Evolutionary conservation across 2,888 invertebrate species (phyloP).

Genomic region (Monochamus alternatus): DNA sequence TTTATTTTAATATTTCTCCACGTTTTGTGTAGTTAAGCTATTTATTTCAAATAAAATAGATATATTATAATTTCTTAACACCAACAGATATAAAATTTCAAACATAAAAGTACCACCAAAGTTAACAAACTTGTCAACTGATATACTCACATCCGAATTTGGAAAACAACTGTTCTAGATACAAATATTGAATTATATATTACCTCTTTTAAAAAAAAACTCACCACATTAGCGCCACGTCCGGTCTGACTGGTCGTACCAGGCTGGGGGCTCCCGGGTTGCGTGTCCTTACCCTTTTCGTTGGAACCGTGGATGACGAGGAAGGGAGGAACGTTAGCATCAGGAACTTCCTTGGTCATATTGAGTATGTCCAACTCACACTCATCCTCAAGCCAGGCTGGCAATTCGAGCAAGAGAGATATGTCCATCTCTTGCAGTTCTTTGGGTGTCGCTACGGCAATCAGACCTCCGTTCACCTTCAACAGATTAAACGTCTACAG

Average conservation of each 20-base stretch:
- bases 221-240: slow-evolving; percentile 90
- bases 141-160: too few species aligned
- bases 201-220: slow-evolving; percentile 63
- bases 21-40: too few species aligned
- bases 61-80: too few species aligned
- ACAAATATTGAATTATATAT: neutral
- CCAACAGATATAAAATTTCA: too few species aligned
- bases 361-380: slow-evolving; percentile 96
- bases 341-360: slow-evolving; percentile 79
- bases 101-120: too few species aligned
- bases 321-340: slow-evolving; percentile 79
- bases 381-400: slow-evolving; percentile 96
- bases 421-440: slow-evolving; percentile 99
- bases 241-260: slow-evolving; percentile 87
- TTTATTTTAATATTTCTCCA: too few species aligned
- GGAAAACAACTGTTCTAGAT: too few species aligned
- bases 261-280: slow-evolving; percentile 80
- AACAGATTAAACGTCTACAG: slow-evolving; percentile 29
- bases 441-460: slow-evolving; percentile 93
- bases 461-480: slow-evolving; percentile 84
- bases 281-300: slow-evolving; percentile 73
- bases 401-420: slow-evolving; percentile 89
- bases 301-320: slow-evolving; percentile 86
- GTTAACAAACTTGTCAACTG: too few species aligned
- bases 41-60: too few species aligned